phyloP scores from a whole-genome alignment of 2,888 invertebrate genomes.

The Lepidochrysops patricia region DNA sequence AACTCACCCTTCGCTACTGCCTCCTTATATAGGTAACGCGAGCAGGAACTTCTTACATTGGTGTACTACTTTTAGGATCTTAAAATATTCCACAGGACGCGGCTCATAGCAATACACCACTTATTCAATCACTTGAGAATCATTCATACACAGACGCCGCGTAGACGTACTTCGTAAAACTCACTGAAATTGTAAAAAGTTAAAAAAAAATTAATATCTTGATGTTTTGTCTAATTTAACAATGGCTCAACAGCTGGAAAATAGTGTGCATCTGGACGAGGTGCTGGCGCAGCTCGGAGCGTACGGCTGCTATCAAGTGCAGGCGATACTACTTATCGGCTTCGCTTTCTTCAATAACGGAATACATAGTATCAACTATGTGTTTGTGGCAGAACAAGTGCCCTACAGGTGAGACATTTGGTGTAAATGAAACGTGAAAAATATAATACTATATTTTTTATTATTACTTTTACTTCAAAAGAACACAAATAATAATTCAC shows the following conservation, averaged over 20 bases:
- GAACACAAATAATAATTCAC: background rate
- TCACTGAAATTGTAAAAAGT: no score
- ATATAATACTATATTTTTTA: no score
- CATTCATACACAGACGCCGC: background rate
- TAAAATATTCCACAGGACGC: slow-evolving; percentile 7
- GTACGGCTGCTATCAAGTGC: slow-evolving; percentile 27
- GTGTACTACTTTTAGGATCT: background rate
- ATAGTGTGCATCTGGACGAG: slow-evolving; percentile 29
- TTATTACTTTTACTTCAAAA: no score
- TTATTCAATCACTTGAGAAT: slow-evolving; percentile 3
- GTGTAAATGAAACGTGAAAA: no score
- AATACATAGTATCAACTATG: slow-evolving; percentile 31
- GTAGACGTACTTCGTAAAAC: background rate
- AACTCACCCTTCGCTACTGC: no score
- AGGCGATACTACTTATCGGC: slow-evolving; percentile 27
- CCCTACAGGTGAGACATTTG: slow-evolving; percentile 31
- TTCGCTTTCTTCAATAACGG: slow-evolving; percentile 30
- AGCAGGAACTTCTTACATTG: background rate
- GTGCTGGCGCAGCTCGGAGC: slow-evolving; percentile 29
- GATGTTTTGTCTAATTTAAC: background rate
- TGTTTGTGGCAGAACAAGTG: slow-evolving; percentile 30
- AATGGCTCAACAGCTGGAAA: slow-evolving; percentile 19
- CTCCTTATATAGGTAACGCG: background rate
- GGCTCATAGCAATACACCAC: slow-evolving; percentile 6
- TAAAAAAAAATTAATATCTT: background rate